Base-by-base conservation (phyloP, 1,140 invertebrate species). In the Cyphomyrmex costatus region DNA sequence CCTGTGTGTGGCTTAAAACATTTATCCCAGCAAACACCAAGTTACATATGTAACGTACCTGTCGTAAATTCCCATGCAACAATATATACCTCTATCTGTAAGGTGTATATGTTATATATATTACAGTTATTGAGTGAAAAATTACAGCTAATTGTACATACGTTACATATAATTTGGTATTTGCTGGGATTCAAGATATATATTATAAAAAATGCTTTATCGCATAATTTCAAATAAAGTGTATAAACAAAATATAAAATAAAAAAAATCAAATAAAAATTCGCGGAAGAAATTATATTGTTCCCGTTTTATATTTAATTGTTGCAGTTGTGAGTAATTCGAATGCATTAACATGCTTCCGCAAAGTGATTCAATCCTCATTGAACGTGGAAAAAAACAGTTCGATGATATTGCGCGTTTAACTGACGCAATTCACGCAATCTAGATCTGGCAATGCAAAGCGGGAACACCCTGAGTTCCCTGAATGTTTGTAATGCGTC, bases 281-380 rank as follows among this genome's bases (percentile, higher is more conserved):
- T 33, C 14, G 24, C 30, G 21, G 14, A n/a, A 42, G 7, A 51
- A 16, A 66, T 12, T 33, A 14, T 33, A 14, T 30, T n/a, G 24
- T 30, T 24, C 14, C 16, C 3, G 16, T 61, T 63, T 63, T 4
- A 27, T 42, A 58, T 70, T 56, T 27, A 56, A 70, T 27, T 30
- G 21, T n/a, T 19, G 36, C 10, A 24, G 8, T 42, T 16, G 14
- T 19, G 30, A 24, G 27, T 14, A 19, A 56, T 12, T 53, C 14
- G 21, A 21, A 27, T 14, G 42, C 46, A 21, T 33, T 36, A 53
- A 24, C 7, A 30, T 3, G 33, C 16, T 70, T 80, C 21, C 49
- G 30, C 21, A 14, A 14, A 80, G 12, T 80, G 78, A 80, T 71
- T 80, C 78, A 30, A 30, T 80, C 12, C 6, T 49, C 16, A 14